phyloP scores from a whole-genome alignment of 2,888 invertebrate species.

The Norana najaformis region DNA sequence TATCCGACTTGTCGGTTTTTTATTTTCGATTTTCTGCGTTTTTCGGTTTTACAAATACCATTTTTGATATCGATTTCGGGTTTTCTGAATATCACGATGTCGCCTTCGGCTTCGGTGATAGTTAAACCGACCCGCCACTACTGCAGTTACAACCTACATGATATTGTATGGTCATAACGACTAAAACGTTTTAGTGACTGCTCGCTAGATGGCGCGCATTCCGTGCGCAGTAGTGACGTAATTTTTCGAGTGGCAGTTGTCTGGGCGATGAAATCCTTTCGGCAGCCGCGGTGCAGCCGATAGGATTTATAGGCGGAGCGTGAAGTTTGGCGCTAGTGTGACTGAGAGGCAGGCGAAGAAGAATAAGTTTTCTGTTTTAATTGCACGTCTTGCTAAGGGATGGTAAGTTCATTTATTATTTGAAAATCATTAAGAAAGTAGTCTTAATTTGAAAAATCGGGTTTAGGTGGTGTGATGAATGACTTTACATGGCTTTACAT shows the following conservation, averaged over 20 bases:
- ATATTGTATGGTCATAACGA: background rate
- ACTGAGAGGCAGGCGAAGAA: constrained; percentile 13
- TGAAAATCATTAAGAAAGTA: background rate
- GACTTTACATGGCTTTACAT: background rate
- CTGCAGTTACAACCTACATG: too few relatives aligned
- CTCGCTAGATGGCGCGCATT: background rate
- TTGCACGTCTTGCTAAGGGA: background rate
- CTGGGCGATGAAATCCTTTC: background rate
- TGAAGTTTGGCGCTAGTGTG: background rate
- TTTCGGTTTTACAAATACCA: too few relatives aligned
- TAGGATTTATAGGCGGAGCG: background rate
- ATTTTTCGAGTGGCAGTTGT: background rate
- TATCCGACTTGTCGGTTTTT: too few relatives aligned
- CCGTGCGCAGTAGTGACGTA: background rate
- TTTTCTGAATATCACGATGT: too few relatives aligned
- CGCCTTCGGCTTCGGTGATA: too few relatives aligned
- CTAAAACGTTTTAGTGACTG: background rate
- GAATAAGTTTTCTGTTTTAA: background rate
- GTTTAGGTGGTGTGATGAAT: background rate
- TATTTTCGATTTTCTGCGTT: too few relatives aligned
- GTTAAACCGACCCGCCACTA: too few relatives aligned
- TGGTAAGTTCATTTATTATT: background rate
- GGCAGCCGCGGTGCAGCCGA: background rate
- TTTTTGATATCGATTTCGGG: too few relatives aligned
- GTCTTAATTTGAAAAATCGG: background rate